Evolutionary conservation across 35 echinoderm and acorn worm species (phyloP).

Genomic region (Patiria miniata): DNA sequence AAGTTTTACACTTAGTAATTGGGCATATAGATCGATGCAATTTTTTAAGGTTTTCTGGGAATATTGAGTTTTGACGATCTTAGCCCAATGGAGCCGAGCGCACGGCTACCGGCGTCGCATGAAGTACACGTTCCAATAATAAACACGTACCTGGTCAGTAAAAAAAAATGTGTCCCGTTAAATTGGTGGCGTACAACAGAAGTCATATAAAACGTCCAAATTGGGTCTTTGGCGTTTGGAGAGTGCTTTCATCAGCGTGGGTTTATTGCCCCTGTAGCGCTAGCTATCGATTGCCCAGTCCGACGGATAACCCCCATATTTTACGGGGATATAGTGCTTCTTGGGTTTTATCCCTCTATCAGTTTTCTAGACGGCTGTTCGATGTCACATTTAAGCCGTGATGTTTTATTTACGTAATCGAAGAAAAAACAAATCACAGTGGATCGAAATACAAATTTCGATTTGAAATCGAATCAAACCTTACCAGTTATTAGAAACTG

Average conservation of each 20-base stretch:
- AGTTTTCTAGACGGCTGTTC: not conserved
- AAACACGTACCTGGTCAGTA: not conserved
- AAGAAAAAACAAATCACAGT: no score
- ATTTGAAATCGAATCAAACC: no score
- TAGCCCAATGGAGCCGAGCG: no score
- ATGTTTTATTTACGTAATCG: no score
- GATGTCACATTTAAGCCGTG: no score
- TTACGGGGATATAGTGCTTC: constrained; percentile 15
- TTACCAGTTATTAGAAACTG: no score
- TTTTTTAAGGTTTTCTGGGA: no score
- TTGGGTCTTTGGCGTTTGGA: constrained; percentile 7
- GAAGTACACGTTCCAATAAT: constrained; percentile 14
- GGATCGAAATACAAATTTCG: no score
- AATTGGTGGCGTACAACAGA: not conserved
- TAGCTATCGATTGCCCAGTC: not conserved
- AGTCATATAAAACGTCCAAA: constrained; percentile 16
- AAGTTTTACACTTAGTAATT: no score
- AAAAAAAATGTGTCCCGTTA: not conserved
- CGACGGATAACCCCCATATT: constrained; percentile 17
- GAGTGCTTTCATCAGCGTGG: not conserved
- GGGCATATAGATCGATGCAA: no score
- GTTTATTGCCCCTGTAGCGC: constrained; percentile 2
- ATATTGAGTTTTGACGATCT: no score
- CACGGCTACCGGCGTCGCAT: not conserved
- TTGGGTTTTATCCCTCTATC: not conserved